Base-by-base conservation (phyloP, 1,140 invertebrate species). In the Belonocnema kinseyi region DNA sequence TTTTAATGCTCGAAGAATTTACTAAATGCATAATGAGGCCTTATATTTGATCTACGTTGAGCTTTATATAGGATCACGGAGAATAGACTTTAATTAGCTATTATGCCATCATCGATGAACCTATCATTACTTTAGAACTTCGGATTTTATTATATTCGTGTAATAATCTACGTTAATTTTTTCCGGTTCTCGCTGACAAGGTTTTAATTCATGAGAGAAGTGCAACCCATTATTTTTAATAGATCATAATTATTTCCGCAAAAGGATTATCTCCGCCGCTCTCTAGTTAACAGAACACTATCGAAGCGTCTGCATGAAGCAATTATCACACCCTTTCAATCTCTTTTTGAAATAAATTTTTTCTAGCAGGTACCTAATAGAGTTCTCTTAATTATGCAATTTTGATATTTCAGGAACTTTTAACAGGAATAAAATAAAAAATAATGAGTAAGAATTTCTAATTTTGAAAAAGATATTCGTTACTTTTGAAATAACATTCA, bases 301-400 rank as follows among this genome's bases (percentile, higher is more conserved):
- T 66, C 61, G 61, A 66, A 66, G 61, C 61, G 61, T 66, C 61
- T 66, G 61, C 61, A 66, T 66, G 26, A 66, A 66, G 61, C 61
- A 66, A 66, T 66, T 66, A 66, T 66, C 61, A 66, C 61, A 66
- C 26, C 26, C 61, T 66, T 66, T 66, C 61, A 66, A 46, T 66
- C 61, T 66, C 33, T 66, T 66, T 66, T 66, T 33, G 61, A 66
- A 40, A 66, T 66, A 40, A 40, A 66, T 66, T 66, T 16, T 33
- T 66, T 21, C 61, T 16, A 66, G 61, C 26, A 33, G 26, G 26
- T 16, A 40, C n/a, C 13, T 26, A 66, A 66, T 66, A 66, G 16
- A 40, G 61, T 33, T 66, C 61, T 66, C 26, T 66, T 33, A 66
- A 66, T 66, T 66, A 66, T 66, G 26, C 33, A 66, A 66, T 66